Conservation (phyloP, 2,888 invertebrate genomes). For the Prostheceraeus crozeri region DNA sequence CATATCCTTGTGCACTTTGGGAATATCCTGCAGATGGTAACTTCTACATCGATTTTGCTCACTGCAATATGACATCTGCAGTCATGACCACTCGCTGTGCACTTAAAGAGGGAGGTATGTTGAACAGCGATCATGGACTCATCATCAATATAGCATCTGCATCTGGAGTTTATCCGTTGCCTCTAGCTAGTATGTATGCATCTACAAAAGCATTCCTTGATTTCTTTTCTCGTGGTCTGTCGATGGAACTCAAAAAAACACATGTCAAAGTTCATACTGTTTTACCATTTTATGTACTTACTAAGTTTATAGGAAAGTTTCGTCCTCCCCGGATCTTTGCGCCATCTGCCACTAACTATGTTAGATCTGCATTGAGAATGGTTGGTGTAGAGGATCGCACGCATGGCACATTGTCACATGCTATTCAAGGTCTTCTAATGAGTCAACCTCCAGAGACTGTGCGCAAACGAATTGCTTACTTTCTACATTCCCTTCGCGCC, state of each 20-base stretch:
- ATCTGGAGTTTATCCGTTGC: constrained; percentile 71
- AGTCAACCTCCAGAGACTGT: no score
- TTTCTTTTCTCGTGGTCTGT: constrained; percentile 51
- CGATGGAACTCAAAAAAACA: constrained; percentile 45
- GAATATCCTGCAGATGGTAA: constrained; percentile 35
- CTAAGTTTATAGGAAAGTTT: constrained; percentile 27
- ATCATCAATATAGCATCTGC: constrained; percentile 82
- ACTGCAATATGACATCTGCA: constrained; percentile 39
- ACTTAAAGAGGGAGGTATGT: constrained; percentile 72
- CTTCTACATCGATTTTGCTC: constrained; percentile 40
- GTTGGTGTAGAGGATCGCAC: no score
- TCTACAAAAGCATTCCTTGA: constrained; percentile 66
- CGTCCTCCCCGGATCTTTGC: background rate
- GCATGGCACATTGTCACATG: no score
- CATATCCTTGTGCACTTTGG: constrained; percentile 65
- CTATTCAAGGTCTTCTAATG: no score
- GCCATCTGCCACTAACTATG: background rate
- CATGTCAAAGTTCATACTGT: constrained; percentile 10
- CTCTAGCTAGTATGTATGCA: constrained; percentile 74
- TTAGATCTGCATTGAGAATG: background rate
- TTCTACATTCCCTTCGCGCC: no score
- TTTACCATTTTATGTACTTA: constrained; percentile 22
- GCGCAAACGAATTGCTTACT: no score
- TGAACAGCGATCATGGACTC: constrained; percentile 64
- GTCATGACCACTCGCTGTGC: constrained; percentile 70